Percentiles rank a stretch among this genome's conserved stretches.
Evolutionary conservation across 2,797 vertebrate genomes (phyloP).

Genomic region (Chromis chromis): DNA sequence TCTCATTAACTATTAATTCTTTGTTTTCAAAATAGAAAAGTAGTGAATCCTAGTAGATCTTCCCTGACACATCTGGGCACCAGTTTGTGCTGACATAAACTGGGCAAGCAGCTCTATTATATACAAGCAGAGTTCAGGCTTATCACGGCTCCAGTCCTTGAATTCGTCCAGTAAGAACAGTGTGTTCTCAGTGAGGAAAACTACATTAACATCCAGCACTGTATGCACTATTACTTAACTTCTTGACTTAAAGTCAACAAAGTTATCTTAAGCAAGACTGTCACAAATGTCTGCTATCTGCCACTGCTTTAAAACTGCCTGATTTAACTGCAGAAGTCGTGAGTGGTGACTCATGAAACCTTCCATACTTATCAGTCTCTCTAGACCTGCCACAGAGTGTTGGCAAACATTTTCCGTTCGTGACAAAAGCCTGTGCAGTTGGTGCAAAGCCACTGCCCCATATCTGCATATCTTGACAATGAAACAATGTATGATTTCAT

Average conservation of each 20-base stretch:
- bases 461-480: slow-evolving; percentile 57
- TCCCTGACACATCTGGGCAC: neutral
- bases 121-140: slow-evolving; percentile 16
- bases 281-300: slow-evolving; percentile 1
- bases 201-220: slow-evolving; percentile 3
- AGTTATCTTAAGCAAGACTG: slow-evolving; percentile 26
- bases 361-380: slow-evolving; percentile 53
- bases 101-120: neutral
- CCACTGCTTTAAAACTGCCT: slow-evolving; percentile 12
- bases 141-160: slow-evolving; percentile 44
- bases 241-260: slow-evolving; percentile 32
- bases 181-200: slow-evolving; percentile 31
- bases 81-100: slow-evolving; percentile 10
- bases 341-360: slow-evolving; percentile 53
- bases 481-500: slow-evolving; percentile 61
- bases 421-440: slow-evolving; percentile 41
- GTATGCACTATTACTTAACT: slow-evolving; percentile 14
- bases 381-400: slow-evolving; percentile 21
- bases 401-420: slow-evolving; percentile 51
- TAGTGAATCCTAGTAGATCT: neutral
- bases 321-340: slow-evolving; percentile 29
- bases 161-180: slow-evolving; percentile 36
- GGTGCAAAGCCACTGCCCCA: slow-evolving; percentile 35
- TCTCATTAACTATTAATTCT: neutral
- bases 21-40: slow-evolving; percentile 5